Percentiles rank a stretch among this genome's conserved stretches.
Evolutionary conservation across 2,888 invertebrate species (phyloP).

Genomic region (Lochmaea capreae): DNA sequence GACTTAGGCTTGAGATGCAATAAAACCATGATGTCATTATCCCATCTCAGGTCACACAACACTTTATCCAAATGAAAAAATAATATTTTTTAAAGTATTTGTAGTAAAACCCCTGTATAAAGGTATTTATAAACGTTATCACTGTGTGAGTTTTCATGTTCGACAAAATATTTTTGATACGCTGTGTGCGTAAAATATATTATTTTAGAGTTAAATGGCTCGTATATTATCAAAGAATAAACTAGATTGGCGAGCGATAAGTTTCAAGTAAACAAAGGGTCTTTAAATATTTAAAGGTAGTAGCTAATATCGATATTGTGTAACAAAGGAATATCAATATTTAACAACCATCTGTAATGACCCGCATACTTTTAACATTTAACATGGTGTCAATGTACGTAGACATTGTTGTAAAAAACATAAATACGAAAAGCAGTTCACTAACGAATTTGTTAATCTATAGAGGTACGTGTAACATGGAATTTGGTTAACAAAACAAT

Average conservation of each 20-base stretch:
- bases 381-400: conserved; percentile 18
- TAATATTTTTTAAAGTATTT: not conserved
- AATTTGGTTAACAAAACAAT: too few species aligned
- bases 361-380: conserved; percentile 18
- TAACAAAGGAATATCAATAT: conserved; percentile 19
- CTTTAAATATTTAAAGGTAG: conserved; percentile 23
- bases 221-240: conserved; percentile 12
- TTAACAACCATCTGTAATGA: conserved; percentile 21
- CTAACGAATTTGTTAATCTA: not conserved
- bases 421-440: not conserved
- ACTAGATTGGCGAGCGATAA: conserved; percentile 14
- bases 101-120: not conserved
- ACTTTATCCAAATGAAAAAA: too few species aligned
- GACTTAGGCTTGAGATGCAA: too few species aligned
- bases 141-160: conserved; percentile 1
- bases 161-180: conserved; percentile 1
- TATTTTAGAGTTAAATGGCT: conserved; percentile 17
- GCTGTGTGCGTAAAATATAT: conserved; percentile 5
- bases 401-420: not conserved
- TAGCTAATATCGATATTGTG: conserved; percentile 17
- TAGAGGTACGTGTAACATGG: too few species aligned
- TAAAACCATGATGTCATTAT: too few species aligned
- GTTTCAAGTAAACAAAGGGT: conserved; percentile 18
- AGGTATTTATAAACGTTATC: not conserved
- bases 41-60: too few species aligned